These are phyloP conservation scores for Seriola dumerili DNA, from an alignment of 2,113 vertebrate genomes.

Conservation along the genomic window DNA sequence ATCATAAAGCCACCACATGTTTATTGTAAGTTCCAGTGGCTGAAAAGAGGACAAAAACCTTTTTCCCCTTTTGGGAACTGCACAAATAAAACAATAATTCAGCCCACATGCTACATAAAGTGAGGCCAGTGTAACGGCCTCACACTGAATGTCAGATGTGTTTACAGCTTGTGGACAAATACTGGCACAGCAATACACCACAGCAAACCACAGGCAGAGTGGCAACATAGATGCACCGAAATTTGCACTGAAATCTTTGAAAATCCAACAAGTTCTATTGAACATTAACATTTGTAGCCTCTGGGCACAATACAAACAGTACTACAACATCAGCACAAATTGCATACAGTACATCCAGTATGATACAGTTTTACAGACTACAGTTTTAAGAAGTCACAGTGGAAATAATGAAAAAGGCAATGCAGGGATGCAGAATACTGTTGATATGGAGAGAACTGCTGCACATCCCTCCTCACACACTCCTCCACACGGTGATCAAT, in stretches of 20 bases:
- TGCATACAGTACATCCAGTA: slow-evolving; percentile 44
- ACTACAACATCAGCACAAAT: slow-evolving; percentile 28
- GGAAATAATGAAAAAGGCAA: slow-evolving; percentile 42
- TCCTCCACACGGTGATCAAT: neutral
- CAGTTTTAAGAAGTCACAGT: slow-evolving; percentile 40
- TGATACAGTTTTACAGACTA: slow-evolving; percentile 19
- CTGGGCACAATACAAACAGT: slow-evolving; percentile 31
- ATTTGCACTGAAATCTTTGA: neutral
- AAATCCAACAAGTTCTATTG: neutral
- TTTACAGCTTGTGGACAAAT: slow-evolving; percentile 19
- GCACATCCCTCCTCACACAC: neutral
- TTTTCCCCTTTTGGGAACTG: neutral
- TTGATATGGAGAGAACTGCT: slow-evolving; percentile 5
- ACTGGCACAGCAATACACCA: slow-evolving; percentile 34
- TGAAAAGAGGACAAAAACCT: neutral
- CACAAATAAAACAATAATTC: neutral
- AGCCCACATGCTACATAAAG: slow-evolving; percentile 16
- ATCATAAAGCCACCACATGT: neutral
- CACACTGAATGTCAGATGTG: neutral
- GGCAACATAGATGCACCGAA: neutral
- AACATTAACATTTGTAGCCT: slow-evolving; percentile 5
- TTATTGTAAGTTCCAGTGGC: neutral
- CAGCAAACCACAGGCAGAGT: slow-evolving; percentile 36
- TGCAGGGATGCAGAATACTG: slow-evolving; percentile 15
- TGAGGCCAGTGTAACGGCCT: neutral